phyloP scores from a whole-genome alignment of 2,113 vertebrate genomes.

The Etheostoma spectabile region DNA sequence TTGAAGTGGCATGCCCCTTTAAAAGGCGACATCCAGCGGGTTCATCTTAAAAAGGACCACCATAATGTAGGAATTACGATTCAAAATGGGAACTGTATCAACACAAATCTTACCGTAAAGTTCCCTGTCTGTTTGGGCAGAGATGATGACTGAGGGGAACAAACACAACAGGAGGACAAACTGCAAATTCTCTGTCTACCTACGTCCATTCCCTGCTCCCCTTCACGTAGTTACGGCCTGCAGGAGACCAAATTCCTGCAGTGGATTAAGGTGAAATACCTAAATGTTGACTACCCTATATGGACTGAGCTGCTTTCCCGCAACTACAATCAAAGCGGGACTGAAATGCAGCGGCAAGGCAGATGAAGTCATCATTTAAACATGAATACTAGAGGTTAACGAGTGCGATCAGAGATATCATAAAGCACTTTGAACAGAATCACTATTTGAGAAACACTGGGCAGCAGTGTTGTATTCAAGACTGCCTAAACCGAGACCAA shows the following conservation, averaged over 20 bases:
- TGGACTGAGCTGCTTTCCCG: constrained; percentile 47
- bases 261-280: constrained; percentile 73
- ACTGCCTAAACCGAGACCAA: too few species aligned
- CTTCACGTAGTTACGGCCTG: constrained; percentile 40
- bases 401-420: background rate
- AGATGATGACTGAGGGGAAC: background rate
- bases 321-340: constrained; percentile 41
- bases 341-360: constrained; percentile 4
- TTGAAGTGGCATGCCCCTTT: background rate
- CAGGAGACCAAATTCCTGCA: constrained; percentile 62
- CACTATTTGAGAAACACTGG: background rate
- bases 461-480: too few species aligned
- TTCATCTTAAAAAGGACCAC: background rate
- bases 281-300: constrained; percentile 71
- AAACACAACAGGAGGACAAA: constrained; percentile 1
- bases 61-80: background rate
- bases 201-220: constrained; percentile 38
- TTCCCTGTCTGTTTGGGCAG: background rate
- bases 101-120: background rate
- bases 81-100: background rate
- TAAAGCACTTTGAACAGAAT: background rate
- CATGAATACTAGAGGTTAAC: background rate
- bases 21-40: background rate
- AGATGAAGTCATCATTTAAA: constrained; percentile 60
- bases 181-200: constrained; percentile 21